Conservation (phyloP, 2,113 vertebrate genomes). For the Orthonyx spaldingii region DNA sequence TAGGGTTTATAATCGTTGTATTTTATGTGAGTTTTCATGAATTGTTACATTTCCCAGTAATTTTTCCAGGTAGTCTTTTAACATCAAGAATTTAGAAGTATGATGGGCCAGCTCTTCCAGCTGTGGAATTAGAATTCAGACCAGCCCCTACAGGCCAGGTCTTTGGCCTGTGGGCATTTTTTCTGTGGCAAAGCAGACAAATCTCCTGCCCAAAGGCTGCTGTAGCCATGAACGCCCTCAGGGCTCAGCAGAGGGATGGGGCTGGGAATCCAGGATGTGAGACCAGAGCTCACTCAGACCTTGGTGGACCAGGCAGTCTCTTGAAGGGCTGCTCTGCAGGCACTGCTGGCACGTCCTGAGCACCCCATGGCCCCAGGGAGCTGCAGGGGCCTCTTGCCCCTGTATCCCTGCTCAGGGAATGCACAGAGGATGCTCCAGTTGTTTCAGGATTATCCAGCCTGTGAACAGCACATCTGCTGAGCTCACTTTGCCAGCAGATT, state of each 20-base stretch:
- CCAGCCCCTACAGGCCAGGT: neutral
- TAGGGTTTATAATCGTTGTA: neutral
- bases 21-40: neutral
- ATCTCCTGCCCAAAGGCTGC: neutral
- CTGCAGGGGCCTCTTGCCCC: neutral
- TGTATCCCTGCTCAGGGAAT: neutral
- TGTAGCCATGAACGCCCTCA: neutral
- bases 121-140: neutral
- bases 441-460: neutral
- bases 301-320: accelerated
- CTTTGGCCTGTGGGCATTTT: neutral
- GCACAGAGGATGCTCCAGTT: neutral
- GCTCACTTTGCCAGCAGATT: neutral
- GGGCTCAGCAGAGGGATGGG: neutral
- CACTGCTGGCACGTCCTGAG: neutral
- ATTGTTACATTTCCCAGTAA: neutral
- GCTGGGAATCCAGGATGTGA: neutral
- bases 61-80: neutral
- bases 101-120: neutral
- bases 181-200: neutral
- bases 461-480: neutral
- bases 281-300: neutral
- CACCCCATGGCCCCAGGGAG: accelerated
- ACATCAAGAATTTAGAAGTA: neutral
- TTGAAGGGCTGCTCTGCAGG: neutral